Percentiles rank a stretch among this genome's conserved stretches.
Evolutionary conservation across 2,113 vertebrate genomes (phyloP).

Genomic region (Centropus bengalensis): DNA sequence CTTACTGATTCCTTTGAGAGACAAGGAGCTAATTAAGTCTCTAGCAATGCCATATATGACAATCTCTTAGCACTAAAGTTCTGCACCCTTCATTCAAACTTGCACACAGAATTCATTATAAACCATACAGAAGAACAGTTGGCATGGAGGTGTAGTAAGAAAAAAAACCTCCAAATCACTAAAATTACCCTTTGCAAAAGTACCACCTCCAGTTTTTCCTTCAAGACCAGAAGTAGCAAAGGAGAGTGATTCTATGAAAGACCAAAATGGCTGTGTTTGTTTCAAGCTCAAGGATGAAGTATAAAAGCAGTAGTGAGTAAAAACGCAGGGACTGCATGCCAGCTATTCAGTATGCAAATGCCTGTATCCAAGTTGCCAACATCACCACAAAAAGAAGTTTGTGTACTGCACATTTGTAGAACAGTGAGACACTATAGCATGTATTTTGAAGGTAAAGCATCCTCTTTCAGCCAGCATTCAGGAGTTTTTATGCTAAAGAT

Average conservation of each 20-base stretch:
- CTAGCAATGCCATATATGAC: not conserved
- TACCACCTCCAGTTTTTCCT: conserved; percentile 35
- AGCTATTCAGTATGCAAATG: not conserved
- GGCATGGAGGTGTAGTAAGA: conserved; percentile 14
- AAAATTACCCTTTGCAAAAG: conserved; percentile 36
- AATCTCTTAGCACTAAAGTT: not conserved
- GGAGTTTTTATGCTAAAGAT: not conserved
- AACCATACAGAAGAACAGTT: conserved; percentile 25
- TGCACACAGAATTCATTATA: not conserved
- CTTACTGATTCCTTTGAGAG: not conserved
- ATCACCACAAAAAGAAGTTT: not conserved
- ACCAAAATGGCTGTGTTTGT: not conserved
- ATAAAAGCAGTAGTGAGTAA: conserved; percentile 22
- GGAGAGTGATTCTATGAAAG: conserved; percentile 7
- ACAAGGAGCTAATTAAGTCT: conserved; percentile 5
- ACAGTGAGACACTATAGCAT: not conserved
- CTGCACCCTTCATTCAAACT: conserved; percentile 25
- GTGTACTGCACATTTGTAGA: not conserved
- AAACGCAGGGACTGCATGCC: not conserved
- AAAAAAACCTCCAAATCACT: not conserved
- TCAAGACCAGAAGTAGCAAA: conserved; percentile 39
- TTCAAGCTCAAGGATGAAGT: conserved; percentile 3
- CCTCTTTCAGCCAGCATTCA: not conserved
- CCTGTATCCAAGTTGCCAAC: not conserved
- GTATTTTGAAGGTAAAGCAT: not conserved